Percentiles rank a stretch among this genome's conserved stretches.
phyloP scores from a whole-genome alignment of 2,113 vertebrate species.

The Synodontis membranacea region DNA sequence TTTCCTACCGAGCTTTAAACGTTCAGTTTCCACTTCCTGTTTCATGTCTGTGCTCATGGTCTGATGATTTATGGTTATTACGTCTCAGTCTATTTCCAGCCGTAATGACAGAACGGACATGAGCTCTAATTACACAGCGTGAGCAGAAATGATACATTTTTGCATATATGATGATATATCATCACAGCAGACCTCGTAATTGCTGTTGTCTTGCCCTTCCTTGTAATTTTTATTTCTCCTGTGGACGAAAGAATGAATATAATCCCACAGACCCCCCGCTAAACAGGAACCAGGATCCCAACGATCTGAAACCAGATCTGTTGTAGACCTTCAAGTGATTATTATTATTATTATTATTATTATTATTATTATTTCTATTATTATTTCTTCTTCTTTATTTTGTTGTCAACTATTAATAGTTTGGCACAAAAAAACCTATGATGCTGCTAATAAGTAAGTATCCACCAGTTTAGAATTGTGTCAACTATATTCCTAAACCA shows the following conservation, averaged over 20 bases:
- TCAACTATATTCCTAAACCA: background rate
- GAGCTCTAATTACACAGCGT: conserved; percentile 25
- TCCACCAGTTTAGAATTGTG: background rate
- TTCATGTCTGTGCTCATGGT: background rate
- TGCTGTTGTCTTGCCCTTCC: conserved; percentile 21
- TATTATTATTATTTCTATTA: background rate
- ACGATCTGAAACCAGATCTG: background rate
- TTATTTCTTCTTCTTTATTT: background rate
- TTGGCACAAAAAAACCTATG: background rate
- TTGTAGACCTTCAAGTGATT: background rate
- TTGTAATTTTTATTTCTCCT: conserved; percentile 23
- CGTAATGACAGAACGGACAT: conserved; percentile 27
- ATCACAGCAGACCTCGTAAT: conserved; percentile 16
- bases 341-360: background rate
- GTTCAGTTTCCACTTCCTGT: conserved; percentile 4
- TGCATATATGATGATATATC: conserved; percentile 37
- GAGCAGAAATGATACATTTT: conserved; percentile 26
- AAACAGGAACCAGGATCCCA: conserved; percentile 3
- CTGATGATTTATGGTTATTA: conserved; percentile 18
- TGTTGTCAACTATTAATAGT: background rate
- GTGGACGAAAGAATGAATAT: conserved; percentile 2
- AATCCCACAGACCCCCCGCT: background rate
- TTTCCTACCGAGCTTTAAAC: background rate
- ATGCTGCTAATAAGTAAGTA: background rate
- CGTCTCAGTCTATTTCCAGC: conserved; percentile 14